Percentiles rank a stretch among this genome's conserved stretches.
These are phyloP conservation scores for Oreotrochilus melanogaster DNA, from an alignment of 2,113 vertebrate species.

Conservation along the genomic window DNA sequence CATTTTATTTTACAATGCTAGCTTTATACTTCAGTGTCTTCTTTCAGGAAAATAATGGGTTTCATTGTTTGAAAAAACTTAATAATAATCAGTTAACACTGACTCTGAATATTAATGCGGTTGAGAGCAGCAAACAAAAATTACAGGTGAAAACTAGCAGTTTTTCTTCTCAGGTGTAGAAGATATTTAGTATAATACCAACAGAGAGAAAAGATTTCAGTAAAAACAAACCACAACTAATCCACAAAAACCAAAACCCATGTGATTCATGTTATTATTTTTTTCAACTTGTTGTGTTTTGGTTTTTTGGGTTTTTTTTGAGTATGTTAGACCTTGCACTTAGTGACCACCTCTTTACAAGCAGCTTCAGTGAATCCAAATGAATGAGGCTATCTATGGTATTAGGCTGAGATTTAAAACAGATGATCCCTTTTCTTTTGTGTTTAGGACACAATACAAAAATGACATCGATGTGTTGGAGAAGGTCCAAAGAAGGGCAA, in stretches of 20 bases:
- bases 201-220: neutral
- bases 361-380: neutral
- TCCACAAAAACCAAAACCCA: too few species aligned
- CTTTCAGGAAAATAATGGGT: slow-evolving; percentile 14
- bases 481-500: too few species aligned
- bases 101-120: neutral
- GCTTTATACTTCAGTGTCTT: neutral
- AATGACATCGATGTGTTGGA: too few species aligned
- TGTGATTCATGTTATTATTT: neutral
- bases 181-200: neutral
- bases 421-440: neutral
- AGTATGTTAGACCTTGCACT: neutral
- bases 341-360: neutral
- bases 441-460: neutral
- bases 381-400: neutral
- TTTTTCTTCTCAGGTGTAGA: neutral
- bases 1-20: neutral
- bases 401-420: neutral
- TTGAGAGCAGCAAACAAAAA: neutral
- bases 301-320: neutral
- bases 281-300: neutral
- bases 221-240: neutral
- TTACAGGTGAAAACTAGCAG: neutral
- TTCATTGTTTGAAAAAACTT: neutral
- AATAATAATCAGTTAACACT: neutral